Base-by-base conservation (phyloP, 2,888 invertebrate genomes). In the Chrysolina haemoptera region DNA sequence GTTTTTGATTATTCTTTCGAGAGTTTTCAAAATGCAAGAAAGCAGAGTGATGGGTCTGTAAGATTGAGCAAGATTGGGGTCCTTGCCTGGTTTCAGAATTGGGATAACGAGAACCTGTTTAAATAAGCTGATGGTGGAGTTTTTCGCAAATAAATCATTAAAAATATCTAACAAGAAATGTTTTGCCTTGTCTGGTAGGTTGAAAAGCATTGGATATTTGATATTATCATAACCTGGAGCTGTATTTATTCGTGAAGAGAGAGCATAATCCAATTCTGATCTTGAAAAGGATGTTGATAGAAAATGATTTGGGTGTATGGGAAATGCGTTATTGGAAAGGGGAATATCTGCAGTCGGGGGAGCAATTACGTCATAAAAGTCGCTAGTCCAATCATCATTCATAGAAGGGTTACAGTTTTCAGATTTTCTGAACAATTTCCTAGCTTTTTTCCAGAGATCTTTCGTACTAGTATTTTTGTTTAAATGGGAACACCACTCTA, bases 11-110 rank as follows among this genome's bases (percentile, higher is more conserved):
- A 68, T 62, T 35, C 66, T 22, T 62, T 68, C 63, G 20, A 67
- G 35, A 9, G 67, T 72, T 68, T 66, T 67, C 5, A 62, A 9
- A 12, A 71, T 18, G 27, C 67, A 71, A 22, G 63, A 71, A 12
- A 67, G 12, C 4, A 72, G 50, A n/a, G 53, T 67, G 3, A 72
- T 72, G 6, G 68, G 72, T 18, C 72, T 43, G 41, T 68, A 62
- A 1, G 63, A 72, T 50, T 72, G 8, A 43, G 53, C 27, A 22
- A 35, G 22, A 63, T 72, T 72, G 8, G 67, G 63, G 14, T 67
- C 53, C 50, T 71, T 71, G 12, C 62, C 50, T 22, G 67, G 62
- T 53, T 71, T 67, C 14, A 71, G 18, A n/a, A 71, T 59, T 6
- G 66, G 66, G 2, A 71, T 40, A 20, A 71, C 48, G 20, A 71